These are phyloP conservation scores for Drosophila rhopaloa DNA, from an alignment of 1,140 invertebrate species.

Conservation along the genomic window DNA sequence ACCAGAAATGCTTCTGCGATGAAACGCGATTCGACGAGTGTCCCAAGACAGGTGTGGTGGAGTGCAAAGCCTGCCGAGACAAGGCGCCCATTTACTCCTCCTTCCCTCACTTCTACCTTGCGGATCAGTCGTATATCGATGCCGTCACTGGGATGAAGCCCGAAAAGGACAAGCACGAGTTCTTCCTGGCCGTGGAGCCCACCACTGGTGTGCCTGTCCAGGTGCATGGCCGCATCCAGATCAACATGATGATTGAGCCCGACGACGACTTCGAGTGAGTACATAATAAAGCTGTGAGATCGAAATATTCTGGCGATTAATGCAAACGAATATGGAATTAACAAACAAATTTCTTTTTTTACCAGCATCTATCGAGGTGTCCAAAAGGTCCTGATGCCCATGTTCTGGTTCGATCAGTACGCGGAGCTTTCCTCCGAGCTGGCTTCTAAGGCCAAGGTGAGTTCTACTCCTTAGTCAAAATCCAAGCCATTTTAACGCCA, in stretches of 20 bases:
- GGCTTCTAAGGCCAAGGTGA: conserved; percentile 86
- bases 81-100: conserved; percentile 93
- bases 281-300: neutral
- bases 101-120: conserved; percentile 94
- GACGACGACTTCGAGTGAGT: conserved; percentile 87
- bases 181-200: conserved; percentile 90
- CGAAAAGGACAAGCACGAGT: conserved; percentile 88
- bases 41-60: conserved; percentile 86
- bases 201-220: conserved; percentile 89
- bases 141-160: conserved; percentile 90
- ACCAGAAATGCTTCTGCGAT: conserved; percentile 86
- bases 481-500: neutral
- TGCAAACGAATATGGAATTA: too few relatives aligned
- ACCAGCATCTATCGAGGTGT: conserved; percentile 86
- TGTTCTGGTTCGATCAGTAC: conserved; percentile 91
- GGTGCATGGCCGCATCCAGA: conserved; percentile 89
- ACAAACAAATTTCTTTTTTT: conserved; percentile 41
- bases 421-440: conserved; percentile 87
- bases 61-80: conserved; percentile 89
- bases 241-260: conserved; percentile 89
- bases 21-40: conserved; percentile 79
- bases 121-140: conserved; percentile 88
- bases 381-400: conserved; percentile 87
- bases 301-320: neutral
- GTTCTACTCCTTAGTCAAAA: neutral